Evolutionary conservation across 2,888 invertebrate species (phyloP), one percentile per base, ranked within the genome.

Genomic region (Steromphala cineraria): DNA sequence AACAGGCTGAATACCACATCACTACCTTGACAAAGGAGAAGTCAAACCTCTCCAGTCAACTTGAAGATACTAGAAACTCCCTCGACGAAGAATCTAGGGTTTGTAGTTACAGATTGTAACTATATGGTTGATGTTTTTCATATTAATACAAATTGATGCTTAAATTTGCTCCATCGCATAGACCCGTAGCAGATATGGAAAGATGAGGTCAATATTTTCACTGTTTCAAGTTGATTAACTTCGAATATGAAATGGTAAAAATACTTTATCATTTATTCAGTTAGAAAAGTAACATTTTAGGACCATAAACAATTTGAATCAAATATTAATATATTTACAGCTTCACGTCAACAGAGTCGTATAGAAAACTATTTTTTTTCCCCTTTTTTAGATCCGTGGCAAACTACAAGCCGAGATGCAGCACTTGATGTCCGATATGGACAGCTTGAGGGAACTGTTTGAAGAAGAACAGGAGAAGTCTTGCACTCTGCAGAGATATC

Each of bases 401-500:
- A 93, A 93, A 85, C 87, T 92, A 78, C 92, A 93, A 90, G 90
- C 91, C 95, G 99, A 99, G 95, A 97, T 98, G 97, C 98, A 99
- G 94, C 99, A 99, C 95, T 95, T 99, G 95, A 98, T 98, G 94
- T 97, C 99, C 95, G 99, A 99, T 95, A 95, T 99, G 94, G 99
- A 99, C 95, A 97, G 97, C 95, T 96, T 99, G 94, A 97, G 99
- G 93, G 99, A 99, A 95, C 98, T 99, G 95, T 96, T 99, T 89
- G 99, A 99, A 94, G 99, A 99, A 94, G 99, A 99, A 95, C 97
- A 98, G 89, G 99, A 99, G 94, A 98, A 97, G 94, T 99, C 99
- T 95, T 97, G 98, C 94, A 99, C 99, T 94, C 95, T 99, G 91
- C 98, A 99, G 95, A 96, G 99, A 94, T 99, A 99, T 95, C 96